phyloP scores from a whole-genome alignment of 2,113 vertebrate genomes.

The Apistogramma diplotaenia region DNA sequence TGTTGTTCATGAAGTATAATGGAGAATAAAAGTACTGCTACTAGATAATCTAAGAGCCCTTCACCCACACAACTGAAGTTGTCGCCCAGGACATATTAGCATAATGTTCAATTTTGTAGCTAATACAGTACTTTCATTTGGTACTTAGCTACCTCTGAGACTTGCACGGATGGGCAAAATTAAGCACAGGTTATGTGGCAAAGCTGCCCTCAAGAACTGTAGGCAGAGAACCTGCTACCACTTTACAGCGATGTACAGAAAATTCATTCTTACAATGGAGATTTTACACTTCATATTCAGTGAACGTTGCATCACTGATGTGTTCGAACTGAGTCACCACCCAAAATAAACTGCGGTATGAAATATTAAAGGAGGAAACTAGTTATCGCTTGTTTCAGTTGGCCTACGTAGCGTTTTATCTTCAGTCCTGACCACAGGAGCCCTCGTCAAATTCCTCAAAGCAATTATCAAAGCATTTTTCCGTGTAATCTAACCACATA shows the following conservation, averaged over 20 bases:
- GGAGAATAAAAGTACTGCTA: conserved; percentile 37
- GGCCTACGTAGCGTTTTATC: conserved; percentile 6
- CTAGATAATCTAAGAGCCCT: conserved; percentile 42
- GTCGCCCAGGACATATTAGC: conserved; percentile 46
- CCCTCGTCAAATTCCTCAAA: conserved; percentile 50
- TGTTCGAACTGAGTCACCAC: background rate
- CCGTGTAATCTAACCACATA: conserved; percentile 45
- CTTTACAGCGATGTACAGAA: background rate
- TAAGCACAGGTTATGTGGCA: background rate
- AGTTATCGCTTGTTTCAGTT: background rate
- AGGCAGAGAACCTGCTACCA: background rate
- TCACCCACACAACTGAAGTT: conserved; percentile 32
- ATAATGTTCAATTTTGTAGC: conserved; percentile 55
- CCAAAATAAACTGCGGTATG: conserved; percentile 16
- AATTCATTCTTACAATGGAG: background rate
- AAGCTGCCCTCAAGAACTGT: background rate
- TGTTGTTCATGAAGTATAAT: conserved; percentile 44
- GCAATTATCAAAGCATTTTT: conserved; percentile 36
- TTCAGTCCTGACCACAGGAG: conserved; percentile 24
- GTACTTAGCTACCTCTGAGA: conserved; percentile 20
- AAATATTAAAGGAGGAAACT: conserved; percentile 23
- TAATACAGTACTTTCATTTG: conserved; percentile 38
- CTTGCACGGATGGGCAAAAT: background rate
- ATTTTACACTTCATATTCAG: background rate
- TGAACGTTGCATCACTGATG: background rate